A percentile compares a stretch with the other conserved stretches of the same genome.
phyloP scores from a whole-genome alignment of 2,797 vertebrate genomes.

The Urocyon cinereoargenteus region DNA sequence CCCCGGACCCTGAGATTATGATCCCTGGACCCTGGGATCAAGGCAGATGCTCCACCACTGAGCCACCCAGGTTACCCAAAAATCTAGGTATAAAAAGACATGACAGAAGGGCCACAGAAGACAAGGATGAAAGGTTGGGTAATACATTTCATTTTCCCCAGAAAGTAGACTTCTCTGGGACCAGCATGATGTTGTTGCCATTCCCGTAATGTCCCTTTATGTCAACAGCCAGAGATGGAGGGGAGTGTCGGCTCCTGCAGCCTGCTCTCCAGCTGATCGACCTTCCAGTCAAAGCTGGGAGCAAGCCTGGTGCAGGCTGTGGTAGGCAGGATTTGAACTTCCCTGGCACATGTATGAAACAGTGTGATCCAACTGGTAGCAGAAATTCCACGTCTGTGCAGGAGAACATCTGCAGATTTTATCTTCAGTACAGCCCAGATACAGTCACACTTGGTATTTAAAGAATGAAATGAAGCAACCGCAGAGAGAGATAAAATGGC shows the following conservation, averaged over 20 bases:
- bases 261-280: neutral
- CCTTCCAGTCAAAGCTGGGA: neutral
- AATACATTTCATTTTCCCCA: neutral
- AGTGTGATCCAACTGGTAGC: constrained; percentile 47
- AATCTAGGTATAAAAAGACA: neutral
- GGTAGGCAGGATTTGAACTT: neutral
- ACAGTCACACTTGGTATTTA: constrained; percentile 76
- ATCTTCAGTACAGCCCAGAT: constrained; percentile 52
- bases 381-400: constrained; percentile 57
- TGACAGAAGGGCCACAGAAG: neutral
- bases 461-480: constrained; percentile 75
- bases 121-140: neutral
- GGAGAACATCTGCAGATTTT: constrained; percentile 70
- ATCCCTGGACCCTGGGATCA: no score
- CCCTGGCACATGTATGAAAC: neutral
- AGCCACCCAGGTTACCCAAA: neutral
- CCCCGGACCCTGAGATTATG: no score
- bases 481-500: constrained; percentile 52
- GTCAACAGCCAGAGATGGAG: neutral
- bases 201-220: neutral
- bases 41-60: no score
- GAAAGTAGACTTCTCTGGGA: neutral
- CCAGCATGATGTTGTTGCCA: no score
- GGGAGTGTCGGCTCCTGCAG: neutral
- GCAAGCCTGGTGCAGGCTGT: neutral